phyloP scores from a whole-genome alignment of 2,888 invertebrate species.

The Sarcophaga variegata region DNA sequence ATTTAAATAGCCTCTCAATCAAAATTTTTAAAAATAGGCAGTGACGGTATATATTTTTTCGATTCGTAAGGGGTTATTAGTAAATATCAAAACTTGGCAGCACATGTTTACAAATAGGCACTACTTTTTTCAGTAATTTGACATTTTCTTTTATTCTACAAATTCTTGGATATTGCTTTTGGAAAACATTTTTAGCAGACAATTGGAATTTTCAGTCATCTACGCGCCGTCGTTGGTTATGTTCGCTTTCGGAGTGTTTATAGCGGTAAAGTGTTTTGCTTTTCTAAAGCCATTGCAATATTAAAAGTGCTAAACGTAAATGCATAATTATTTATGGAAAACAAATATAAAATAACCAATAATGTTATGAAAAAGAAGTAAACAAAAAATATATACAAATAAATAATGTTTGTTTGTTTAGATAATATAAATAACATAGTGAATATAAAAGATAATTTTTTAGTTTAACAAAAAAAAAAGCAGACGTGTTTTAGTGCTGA shows the following conservation, averaged over 20 bases:
- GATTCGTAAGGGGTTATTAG: conserved; percentile 8
- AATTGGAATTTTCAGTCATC: conserved; percentile 72
- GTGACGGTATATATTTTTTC: not conserved
- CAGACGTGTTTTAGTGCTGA: conserved; percentile 44
- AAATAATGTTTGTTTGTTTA: not conserved
- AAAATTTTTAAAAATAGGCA: too few species aligned
- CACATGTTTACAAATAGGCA: conserved; percentile 17
- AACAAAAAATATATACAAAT: conserved; percentile 23
- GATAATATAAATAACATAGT: not conserved
- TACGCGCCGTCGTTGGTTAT: conserved; percentile 73
- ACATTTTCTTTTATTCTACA: conserved; percentile 21
- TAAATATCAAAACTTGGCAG: not conserved
- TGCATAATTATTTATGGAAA: conserved; percentile 11
- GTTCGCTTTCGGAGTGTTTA: conserved; percentile 50
- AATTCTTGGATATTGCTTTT: conserved; percentile 45
- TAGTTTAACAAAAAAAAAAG: conserved; percentile 6
- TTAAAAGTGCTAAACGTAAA: conserved; percentile 47
- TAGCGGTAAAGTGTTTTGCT: not conserved
- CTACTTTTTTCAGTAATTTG: conserved; percentile 28
- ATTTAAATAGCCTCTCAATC: too few species aligned
- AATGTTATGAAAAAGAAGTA: not conserved
- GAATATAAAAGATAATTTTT: conserved; percentile 53
- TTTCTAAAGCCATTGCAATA: conserved; percentile 32
- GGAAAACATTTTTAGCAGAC: conserved; percentile 57
- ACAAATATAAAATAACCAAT: not conserved